Evolutionary conservation across 1,140 invertebrate genomes (phyloP), one percentile per base, ranked within the genome.

Genomic region (Cryptotermes secundus): DNA sequence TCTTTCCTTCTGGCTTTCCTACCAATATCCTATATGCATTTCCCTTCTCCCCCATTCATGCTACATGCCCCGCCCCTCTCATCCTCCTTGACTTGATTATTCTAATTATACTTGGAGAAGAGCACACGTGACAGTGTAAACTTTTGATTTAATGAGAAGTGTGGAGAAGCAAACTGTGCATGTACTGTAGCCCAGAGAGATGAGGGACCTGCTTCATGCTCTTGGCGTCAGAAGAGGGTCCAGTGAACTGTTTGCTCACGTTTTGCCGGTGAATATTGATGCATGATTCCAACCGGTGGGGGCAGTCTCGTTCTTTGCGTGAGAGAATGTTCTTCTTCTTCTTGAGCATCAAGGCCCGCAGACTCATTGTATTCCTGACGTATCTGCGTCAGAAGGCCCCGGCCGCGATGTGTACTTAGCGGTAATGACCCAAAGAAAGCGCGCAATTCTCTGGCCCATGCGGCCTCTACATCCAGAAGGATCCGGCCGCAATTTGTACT

Each of bases 361-460:
- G 59, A 72, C 59, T 72, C 59, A 72, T 72, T 72, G n/a, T 72
- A 72, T 72, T 72, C 59, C 10, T 72, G 59, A 26, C n/a, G n/a
- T n/a, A n/a, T n/a, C 10, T 9, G 59, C 59, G 59, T 72, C 26
- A 72, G 59, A 72, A 31, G 26, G 59, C n/a, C 7, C 59, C 9
- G 26, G n/a, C 26, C 26, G 59, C 6, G 59, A 72, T 12, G 26
- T 72, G 31, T 72, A 72, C 59, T 72, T 72, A 72, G 59, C 59
- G n/a, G n/a, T 72, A 72, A 72, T 72, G 59, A 72, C 14, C 0
- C n/a, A 31, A n/a, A 4, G 59, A 12, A n/a, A 10, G n/a, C 38
- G 38, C 16, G 38, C 38, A 14, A 42, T 3, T 42, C 1, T 42
- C 16, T 42, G 38, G 9, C 16, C 38, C 53, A 59, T 26, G 22